Evolutionary conservation across 92 coral and sea anemone species (phyloP).

Genomic region (Porites cylindrica): DNA sequence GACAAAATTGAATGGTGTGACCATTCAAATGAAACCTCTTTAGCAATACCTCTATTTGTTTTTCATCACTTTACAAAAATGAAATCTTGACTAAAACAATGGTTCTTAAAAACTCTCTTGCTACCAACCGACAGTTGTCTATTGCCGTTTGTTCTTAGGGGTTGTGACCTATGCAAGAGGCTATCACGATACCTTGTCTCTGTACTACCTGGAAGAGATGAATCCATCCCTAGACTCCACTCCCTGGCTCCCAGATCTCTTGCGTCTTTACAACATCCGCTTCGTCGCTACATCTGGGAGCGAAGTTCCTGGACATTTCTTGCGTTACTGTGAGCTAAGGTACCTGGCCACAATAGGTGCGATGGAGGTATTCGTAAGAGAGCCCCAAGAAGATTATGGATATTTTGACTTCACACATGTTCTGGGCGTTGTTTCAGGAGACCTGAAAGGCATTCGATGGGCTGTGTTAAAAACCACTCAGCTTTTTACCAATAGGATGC

Average conservation of each 20-base stretch:
- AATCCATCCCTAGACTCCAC: slow-evolving; percentile 50
- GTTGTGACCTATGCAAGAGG: slow-evolving; percentile 79
- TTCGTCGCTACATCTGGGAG: slow-evolving; percentile 59
- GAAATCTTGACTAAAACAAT: too few species aligned
- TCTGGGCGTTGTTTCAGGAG: slow-evolving; percentile 73
- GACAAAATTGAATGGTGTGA: too few species aligned
- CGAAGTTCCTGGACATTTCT: slow-evolving; percentile 35
- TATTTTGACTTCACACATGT: slow-evolving; percentile 78
- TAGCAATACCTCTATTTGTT: too few species aligned
- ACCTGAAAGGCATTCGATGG: slow-evolving; percentile 73
- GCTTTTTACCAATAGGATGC: slow-evolving; percentile 39
- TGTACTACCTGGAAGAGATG: slow-evolving; percentile 70
- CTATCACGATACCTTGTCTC: slow-evolving; percentile 80
- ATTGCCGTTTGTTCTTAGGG: slow-evolving; percentile 40
- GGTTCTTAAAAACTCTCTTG: background rate
- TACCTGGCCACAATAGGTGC: slow-evolving; percentile 33
- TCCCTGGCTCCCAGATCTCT: slow-evolving; percentile 72
- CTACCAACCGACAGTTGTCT: background rate
- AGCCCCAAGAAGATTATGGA: slow-evolving; percentile 56
- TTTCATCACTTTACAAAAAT: too few species aligned
- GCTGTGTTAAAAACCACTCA: slow-evolving; percentile 48
- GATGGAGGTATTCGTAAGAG: slow-evolving; percentile 52
- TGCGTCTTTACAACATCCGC: slow-evolving; percentile 80
- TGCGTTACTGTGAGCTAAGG: slow-evolving; percentile 64
- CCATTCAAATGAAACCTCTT: too few species aligned